A percentile compares a stretch with the other conserved stretches of the same genome.
phyloP scores from a whole-genome alignment of 2,113 vertebrate genomes.

The Sardina pilchardus region DNA sequence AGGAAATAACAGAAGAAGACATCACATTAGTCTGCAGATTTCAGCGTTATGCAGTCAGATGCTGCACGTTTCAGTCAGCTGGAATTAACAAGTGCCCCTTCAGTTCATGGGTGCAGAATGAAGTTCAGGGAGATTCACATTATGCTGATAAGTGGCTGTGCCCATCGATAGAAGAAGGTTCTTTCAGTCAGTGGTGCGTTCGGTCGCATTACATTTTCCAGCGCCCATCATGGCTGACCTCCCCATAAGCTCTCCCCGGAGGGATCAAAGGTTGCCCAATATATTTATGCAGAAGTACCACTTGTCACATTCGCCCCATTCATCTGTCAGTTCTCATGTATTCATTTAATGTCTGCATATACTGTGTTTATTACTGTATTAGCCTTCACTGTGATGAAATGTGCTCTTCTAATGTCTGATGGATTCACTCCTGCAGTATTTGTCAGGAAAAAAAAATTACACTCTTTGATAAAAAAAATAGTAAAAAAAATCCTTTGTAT shows the following conservation, averaged over 20 bases:
- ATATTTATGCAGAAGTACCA: background rate
- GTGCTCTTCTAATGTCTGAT: no score
- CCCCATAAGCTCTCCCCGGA: background rate
- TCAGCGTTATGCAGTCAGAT: slow-evolving; percentile 29
- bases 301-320: background rate
- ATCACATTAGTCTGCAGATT: slow-evolving; percentile 49
- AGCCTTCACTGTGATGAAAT: background rate
- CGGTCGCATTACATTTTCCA: background rate
- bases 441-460: no score
- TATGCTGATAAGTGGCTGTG: slow-evolving; percentile 57
- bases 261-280: background rate
- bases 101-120: slow-evolving; percentile 46
- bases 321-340: background rate
- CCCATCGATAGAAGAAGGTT: slow-evolving; percentile 12
- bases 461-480: background rate
- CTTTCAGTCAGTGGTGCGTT: background rate
- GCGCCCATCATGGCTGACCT: slow-evolving; percentile 15
- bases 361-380: background rate
- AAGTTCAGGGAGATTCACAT: slow-evolving; percentile 55
- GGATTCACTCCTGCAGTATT: no score
- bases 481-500: background rate
- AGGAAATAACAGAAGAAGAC: slow-evolving; percentile 48
- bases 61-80: slow-evolving; percentile 19
- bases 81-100: slow-evolving; percentile 46
- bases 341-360: background rate